Evolutionary conservation across 2,797 vertebrate genomes (phyloP), one percentile per base, ranked within the genome.

Genomic region (Crenichthys baileyi): DNA sequence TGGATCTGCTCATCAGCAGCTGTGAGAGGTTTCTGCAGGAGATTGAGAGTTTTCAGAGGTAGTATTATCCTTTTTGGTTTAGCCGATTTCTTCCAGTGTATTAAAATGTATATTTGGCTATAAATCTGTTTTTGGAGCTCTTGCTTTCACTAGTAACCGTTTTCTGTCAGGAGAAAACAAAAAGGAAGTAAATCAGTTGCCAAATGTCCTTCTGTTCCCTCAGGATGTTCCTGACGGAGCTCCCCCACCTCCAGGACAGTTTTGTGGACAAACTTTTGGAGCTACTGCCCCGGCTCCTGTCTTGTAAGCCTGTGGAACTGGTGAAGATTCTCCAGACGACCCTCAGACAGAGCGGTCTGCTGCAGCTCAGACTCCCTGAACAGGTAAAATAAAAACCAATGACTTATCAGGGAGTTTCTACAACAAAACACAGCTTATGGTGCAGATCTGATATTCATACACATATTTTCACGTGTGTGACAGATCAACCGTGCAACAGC

Each of bases 21-120:
- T 98, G 97, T 90, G 98, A 99, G 93, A 98, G 96, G 87, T 99
- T 99, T 87, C 89, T 99, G n/a, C 97, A 98, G 83, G 98, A 99
- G 78, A 95, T 99, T 12, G 98, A 99, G 79, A 95, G 96, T 26
- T 99, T 99, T 90, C 98, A 98, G 86, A 98, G 98, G 98, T 99
- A 85, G 75, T 0, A 0, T 44, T 44, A 65, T 3, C 50, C 60
- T 22, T 11, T n/a, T 24, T 24, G 18, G 1, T 24, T 22, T 2
- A 44, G 44, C 44, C 44, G 2, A 3, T 26, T 41, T 3, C 13
- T 16, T 6, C 24, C 18, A 2, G 1, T 56, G 55, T 74, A 2
- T 71, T 53, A 36, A 20, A 9, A 1, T 20, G 46, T 31, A 1
- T 71, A 31, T 18, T 63, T 65, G 22, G 29, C 5, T 7, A 1